These are phyloP conservation scores for Scrobipalpa atriplicella DNA, from an alignment of 2,888 invertebrate species.

Conservation along the genomic window DNA sequence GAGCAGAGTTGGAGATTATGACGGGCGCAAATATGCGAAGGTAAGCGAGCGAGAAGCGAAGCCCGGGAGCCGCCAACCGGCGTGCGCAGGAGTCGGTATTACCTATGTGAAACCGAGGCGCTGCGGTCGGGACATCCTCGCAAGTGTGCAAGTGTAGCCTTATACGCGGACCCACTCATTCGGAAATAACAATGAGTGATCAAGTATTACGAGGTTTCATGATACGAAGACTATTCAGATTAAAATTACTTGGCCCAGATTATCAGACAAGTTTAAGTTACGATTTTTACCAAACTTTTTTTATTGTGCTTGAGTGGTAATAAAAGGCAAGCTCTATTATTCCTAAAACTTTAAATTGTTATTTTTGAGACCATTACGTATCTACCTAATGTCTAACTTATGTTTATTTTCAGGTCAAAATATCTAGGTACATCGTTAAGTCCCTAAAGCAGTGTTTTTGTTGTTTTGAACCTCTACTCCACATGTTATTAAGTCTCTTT, in stretches of 20 bases:
- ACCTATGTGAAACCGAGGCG: slow-evolving; percentile 52
- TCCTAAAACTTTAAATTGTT: too few relatives aligned
- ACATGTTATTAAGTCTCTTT: background rate
- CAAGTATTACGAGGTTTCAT: background rate
- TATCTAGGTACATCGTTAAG: too few relatives aligned
- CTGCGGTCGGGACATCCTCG: slow-evolving; percentile 57
- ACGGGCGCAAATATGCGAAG: slow-evolving; percentile 67
- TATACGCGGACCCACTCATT: slow-evolving; percentile 1
- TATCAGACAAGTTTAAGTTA: background rate
- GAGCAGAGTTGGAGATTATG: slow-evolving; percentile 50
- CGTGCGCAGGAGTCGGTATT: slow-evolving; percentile 17
- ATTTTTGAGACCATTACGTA: too few relatives aligned
- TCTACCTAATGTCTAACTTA: too few relatives aligned
- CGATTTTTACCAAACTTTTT: too few relatives aligned
- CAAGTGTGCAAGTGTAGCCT: slow-evolving; percentile 24
- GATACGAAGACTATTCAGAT: background rate
- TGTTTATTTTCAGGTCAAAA: too few relatives aligned
- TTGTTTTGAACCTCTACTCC: background rate
- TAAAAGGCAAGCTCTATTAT: too few relatives aligned
- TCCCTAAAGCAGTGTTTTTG: too few relatives aligned
- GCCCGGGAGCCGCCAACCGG: slow-evolving; percentile 53
- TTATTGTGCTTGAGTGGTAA: too few relatives aligned
- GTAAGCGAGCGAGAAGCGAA: slow-evolving; percentile 51
- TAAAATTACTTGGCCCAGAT: background rate
- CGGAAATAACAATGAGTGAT: background rate